Conservation (phyloP, 1,140 invertebrate genomes). For the Drosophila rhopaloa region DNA sequence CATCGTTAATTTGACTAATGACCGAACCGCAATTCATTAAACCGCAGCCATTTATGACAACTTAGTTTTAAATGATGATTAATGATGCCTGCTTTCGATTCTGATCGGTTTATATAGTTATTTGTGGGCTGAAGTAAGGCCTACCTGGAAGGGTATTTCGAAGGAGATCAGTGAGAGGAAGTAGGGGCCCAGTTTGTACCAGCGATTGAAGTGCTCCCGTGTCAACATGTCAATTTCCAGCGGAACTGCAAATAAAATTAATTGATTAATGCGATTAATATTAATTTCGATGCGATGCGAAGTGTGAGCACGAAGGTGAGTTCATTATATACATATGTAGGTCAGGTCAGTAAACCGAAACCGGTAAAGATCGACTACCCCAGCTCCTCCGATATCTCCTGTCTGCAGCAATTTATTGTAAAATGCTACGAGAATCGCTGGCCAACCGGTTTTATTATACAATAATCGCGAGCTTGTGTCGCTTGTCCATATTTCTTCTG, state of each 20-base stretch:
- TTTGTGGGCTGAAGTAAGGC: neutral
- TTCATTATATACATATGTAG: constrained; percentile 47
- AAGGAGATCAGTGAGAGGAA: constrained; percentile 94
- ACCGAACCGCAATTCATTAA: constrained; percentile 36
- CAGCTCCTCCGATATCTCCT: constrained; percentile 18
- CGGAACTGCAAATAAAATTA: constrained; percentile 88
- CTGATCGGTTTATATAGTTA: neutral
- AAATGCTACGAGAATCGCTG: constrained; percentile 25
- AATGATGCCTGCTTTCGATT: constrained; percentile 14
- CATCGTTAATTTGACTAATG: constrained; percentile 56
- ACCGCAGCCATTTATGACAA: constrained; percentile 22
- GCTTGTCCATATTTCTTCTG: constrained; percentile 26
- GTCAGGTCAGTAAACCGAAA: constrained; percentile 68
- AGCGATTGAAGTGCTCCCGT: constrained; percentile 96
- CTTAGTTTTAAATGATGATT: constrained; percentile 43
- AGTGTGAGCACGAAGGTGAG: constrained; percentile 35
- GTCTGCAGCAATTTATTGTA: constrained; percentile 40
- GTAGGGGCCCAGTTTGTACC: constrained; percentile 96
- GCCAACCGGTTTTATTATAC: constrained; percentile 52
- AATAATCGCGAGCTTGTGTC: constrained; percentile 33
- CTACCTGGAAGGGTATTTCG: constrained; percentile 97
- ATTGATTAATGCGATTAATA: constrained; percentile 23
- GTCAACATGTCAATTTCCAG: constrained; percentile 93
- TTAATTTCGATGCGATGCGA: constrained; percentile 12
- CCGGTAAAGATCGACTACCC: constrained; percentile 51